phyloP scores from a whole-genome alignment of 2,113 vertebrate species.

The Ornithorhynchus anatinus region DNA sequence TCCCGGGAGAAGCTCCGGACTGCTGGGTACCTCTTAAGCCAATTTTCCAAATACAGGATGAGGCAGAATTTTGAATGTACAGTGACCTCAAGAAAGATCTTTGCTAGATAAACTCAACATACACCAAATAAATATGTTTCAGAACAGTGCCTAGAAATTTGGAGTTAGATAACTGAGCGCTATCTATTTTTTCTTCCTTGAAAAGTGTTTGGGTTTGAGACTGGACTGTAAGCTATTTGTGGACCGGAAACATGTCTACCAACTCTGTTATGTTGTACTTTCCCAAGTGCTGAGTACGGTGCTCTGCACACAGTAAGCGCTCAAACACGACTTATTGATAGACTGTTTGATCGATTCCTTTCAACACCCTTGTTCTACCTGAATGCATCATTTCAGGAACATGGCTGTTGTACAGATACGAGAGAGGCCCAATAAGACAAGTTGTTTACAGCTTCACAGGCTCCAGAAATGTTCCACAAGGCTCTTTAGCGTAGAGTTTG shows the following conservation, averaged over 20 bases:
- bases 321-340: not conserved
- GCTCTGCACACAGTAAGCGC: too few relatives aligned
- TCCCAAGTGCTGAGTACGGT: too few relatives aligned
- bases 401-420: not conserved
- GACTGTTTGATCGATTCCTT: not conserved
- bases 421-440: not conserved
- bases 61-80: not conserved
- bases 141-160: constrained; percentile 10
- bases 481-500: not conserved
- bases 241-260: too few relatives aligned
- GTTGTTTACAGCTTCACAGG: not conserved
- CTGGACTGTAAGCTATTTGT: too few relatives aligned
- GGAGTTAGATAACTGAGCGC: not conserved
- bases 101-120: constrained; percentile 22
- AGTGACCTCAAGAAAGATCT: constrained; percentile 31
- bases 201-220: too few relatives aligned
- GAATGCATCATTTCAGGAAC: not conserved
- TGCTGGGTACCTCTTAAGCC: not conserved
- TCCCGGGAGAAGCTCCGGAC: constrained; percentile 1
- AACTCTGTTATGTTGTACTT: too few relatives aligned
- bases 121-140: constrained; percentile 16
- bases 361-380: not conserved
- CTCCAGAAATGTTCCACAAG: not conserved
- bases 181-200: not conserved
- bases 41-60: not conserved